Base-by-base conservation (phyloP, 2,797 vertebrate genomes). In the Xenopus petersii region DNA sequence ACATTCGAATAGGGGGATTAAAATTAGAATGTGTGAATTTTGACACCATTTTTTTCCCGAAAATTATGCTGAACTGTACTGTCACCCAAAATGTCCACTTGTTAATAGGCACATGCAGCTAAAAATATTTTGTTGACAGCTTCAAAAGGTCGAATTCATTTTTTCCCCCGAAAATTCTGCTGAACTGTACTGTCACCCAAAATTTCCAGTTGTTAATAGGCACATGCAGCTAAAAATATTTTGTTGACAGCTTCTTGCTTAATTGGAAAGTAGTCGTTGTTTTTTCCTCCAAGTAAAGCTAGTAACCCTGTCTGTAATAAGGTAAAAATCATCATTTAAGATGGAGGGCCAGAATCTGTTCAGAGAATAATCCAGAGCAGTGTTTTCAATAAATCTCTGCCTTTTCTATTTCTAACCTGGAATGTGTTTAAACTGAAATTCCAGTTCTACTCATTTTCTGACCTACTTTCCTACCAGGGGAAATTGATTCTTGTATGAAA, bases 401-500 rank as follows among this genome's bases (percentile, higher is more conserved):
- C 5, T 69, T 51, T 75, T 70, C 11, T 63, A 46, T 63, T 66
- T 48, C 49, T 63, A 55, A 75, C 60, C 33, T 30, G 62, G 12
- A 63, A 64, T 73, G 59, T 63, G 65, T 36, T 55, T 55, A 75
- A 42, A 42, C 36, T 42, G 36, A 42, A 75, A 42, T 42, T 68
- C 21, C 33, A 67, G 17, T 67, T 46, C 26, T 74, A 51, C 65
- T n/a, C 49, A 56, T 64, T 12, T 42, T 64, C 1, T 75, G 66
- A 69, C 73, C 59, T 75, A 69, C 16, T 62, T 75, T 75, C 48
- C 36, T 55, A 15, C 46, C 65, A 51, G 42, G 26, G n/a, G n/a
- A 74, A 13, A 16, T 51, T 17, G 13, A 4, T 5, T 16, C 13
- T 63, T 60, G 8, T 24, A 60, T 11, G 21, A 10, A 24, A 24